phyloP scores from a whole-genome alignment of 2,113 vertebrate genomes.

The Alectura lathami region DNA sequence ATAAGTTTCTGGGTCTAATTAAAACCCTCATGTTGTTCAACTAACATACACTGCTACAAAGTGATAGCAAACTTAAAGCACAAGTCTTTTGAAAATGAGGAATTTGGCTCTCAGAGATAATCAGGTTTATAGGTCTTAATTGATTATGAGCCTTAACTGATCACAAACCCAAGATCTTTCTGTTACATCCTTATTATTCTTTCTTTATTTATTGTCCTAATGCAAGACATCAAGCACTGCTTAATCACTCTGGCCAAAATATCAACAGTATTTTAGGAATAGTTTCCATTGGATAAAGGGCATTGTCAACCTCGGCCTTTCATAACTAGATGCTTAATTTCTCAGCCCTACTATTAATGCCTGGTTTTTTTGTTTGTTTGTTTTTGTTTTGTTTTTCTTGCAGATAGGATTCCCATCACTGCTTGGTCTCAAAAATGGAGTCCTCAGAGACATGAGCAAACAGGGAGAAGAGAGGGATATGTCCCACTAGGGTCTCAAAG shows the following conservation, averaged over 20 bases:
- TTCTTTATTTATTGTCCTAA: background rate
- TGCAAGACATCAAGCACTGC: background rate
- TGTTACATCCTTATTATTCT: background rate
- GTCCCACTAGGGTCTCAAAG: background rate
- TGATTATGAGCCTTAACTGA: background rate
- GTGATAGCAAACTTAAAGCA: slow-evolving; percentile 10
- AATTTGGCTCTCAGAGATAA: background rate
- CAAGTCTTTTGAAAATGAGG: background rate
- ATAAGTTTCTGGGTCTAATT: slow-evolving; percentile 16
- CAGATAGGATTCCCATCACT: background rate
- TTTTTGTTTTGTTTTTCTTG: background rate
- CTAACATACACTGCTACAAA: background rate
- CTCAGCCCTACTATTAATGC: background rate
- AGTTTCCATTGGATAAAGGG: background rate
- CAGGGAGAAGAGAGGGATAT: background rate
- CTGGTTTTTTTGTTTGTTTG: no score
- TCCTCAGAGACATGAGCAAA: background rate
- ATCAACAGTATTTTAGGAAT: background rate
- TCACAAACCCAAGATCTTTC: background rate
- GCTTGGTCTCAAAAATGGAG: background rate
- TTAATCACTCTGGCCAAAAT: background rate
- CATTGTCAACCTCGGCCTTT: background rate
- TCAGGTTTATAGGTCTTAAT: background rate
- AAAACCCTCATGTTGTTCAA: background rate
- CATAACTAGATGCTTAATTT: background rate